Evolutionary conservation across 2,888 invertebrate genomes (phyloP).

Genomic region (Tetragonula carbonaria): DNA sequence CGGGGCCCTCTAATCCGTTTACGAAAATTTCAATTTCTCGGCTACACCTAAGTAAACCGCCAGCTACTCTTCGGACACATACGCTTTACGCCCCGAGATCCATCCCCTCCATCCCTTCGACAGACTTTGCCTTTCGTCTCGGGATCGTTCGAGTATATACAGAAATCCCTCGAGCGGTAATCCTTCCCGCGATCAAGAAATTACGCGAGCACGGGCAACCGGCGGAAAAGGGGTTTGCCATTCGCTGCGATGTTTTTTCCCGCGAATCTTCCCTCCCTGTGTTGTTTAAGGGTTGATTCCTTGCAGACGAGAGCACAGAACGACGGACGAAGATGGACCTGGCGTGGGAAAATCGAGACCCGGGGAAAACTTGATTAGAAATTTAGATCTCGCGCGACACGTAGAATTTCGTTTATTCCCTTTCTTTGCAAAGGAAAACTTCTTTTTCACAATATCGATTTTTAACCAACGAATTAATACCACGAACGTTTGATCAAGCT

Average conservation of each 20-base stretch:
- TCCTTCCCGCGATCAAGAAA: slow-evolving; percentile 45
- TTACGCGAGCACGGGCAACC: slow-evolving; percentile 12
- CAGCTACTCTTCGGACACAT: slow-evolving; percentile 29
- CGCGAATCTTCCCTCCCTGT: not conserved
- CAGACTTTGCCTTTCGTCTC: slow-evolving; percentile 75
- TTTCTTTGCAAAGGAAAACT: too few relatives aligned
- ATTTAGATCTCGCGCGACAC: too few relatives aligned
- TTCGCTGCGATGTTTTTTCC: not conserved
- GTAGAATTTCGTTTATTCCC: too few relatives aligned
- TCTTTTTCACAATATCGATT: too few relatives aligned
- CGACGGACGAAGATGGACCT: too few relatives aligned
- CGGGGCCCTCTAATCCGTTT: slow-evolving; percentile 79
- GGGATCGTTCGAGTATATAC: slow-evolving; percentile 36
- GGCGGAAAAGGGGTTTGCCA: not conserved
- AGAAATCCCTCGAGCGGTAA: slow-evolving; percentile 38
- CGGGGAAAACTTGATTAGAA: too few relatives aligned
- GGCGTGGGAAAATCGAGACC: too few relatives aligned
- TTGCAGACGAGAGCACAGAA: not conserved
- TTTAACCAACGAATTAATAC: too few relatives aligned
- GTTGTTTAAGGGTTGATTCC: not conserved
- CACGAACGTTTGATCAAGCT: too few relatives aligned
- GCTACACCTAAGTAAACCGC: slow-evolving; percentile 79
- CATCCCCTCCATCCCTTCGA: slow-evolving; percentile 47
- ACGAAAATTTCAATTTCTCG: slow-evolving; percentile 83
- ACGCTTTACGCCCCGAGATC: slow-evolving; percentile 24